phyloP scores from a whole-genome alignment of 2,888 invertebrate species.

The Neoaliturus tenellus region DNA sequence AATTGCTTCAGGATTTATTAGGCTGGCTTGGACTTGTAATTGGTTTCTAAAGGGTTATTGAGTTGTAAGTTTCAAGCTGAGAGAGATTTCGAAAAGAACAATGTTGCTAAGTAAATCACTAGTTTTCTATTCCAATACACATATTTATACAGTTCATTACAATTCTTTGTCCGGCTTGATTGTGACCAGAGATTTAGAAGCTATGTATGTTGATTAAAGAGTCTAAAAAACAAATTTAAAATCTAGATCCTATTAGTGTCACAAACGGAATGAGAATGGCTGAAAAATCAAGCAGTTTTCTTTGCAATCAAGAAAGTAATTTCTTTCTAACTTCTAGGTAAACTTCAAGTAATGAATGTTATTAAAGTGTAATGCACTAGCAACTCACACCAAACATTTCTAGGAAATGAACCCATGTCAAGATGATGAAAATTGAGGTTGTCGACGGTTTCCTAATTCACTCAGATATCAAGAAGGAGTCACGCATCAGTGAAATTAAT shows the following conservation, averaged over 20 bases:
- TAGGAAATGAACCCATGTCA: background rate
- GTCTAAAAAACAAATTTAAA: too few species aligned
- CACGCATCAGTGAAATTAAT: constrained; percentile 16
- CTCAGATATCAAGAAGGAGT: background rate
- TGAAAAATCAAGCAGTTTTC: too few species aligned
- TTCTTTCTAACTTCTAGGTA: too few species aligned
- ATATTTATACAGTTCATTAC: background rate
- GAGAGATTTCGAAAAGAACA: constrained; percentile 14
- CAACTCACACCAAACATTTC: too few species aligned
- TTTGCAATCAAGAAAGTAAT: too few species aligned
- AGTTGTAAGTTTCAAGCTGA: background rate
- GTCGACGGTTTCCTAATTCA: background rate
- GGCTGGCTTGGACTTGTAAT: background rate
- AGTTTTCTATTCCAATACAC: background rate
- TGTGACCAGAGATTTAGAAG: too few species aligned
- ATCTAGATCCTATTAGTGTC: too few species aligned
- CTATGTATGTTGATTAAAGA: too few species aligned
- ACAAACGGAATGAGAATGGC: too few species aligned
- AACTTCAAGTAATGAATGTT: too few species aligned
- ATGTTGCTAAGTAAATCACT: background rate
- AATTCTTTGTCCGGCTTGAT: too few species aligned
- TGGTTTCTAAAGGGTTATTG: background rate
- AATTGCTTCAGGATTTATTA: background rate
- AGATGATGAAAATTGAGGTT: background rate
- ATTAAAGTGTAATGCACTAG: too few species aligned